phyloP scores from a whole-genome alignment of 2,113 vertebrate species.

The Vireo altiloquus region DNA sequence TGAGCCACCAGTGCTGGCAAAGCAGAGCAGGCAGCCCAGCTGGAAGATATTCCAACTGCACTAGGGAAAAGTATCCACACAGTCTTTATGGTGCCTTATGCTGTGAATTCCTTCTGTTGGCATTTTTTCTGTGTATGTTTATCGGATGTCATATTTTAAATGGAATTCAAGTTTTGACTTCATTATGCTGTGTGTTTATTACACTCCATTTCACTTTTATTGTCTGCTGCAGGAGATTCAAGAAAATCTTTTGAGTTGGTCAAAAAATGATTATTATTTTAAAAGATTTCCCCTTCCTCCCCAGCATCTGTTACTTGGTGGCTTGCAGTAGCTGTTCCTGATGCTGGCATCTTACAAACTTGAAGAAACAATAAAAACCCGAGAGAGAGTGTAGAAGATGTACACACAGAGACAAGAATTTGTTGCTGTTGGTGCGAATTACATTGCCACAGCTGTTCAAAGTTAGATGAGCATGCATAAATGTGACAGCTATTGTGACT shows the following conservation, averaged over 20 bases:
- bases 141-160: not conserved
- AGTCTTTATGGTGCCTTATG: not conserved
- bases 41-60: not conserved
- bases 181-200: not conserved
- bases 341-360: not conserved
- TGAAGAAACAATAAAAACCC: not conserved
- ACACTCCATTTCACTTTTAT: not conserved
- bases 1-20: not conserved
- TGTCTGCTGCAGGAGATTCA: not conserved
- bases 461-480: not conserved
- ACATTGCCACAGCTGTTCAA: not conserved
- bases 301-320: not conserved
- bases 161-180: not conserved
- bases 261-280: not conserved
- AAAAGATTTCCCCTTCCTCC: not conserved
- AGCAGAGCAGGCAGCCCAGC: not conserved
- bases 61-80: rapidly evolving
- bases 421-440: not conserved
- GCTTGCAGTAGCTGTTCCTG: not conserved
- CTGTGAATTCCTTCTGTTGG: not conserved
- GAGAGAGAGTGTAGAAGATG: not conserved
- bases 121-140: not conserved
- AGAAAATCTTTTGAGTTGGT: not conserved
- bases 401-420: not conserved
- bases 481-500: not conserved